phyloP scores from a whole-genome alignment of 2,888 invertebrate genomes.

The Linyphia triangularis region DNA sequence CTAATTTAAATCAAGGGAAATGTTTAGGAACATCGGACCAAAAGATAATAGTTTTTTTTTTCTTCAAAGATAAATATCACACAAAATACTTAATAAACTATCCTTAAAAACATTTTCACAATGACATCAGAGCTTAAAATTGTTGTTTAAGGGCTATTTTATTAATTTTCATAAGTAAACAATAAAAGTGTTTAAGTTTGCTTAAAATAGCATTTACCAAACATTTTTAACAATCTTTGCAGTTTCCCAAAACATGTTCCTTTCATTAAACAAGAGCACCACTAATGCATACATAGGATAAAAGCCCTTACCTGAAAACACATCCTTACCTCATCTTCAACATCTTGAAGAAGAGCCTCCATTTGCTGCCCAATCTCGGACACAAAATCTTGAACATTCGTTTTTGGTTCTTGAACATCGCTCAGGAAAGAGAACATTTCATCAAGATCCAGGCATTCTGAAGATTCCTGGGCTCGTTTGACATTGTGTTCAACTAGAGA shows the following conservation, averaged over 20 bases:
- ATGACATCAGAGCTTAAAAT: too few species aligned
- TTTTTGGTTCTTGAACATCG: constrained; percentile 83
- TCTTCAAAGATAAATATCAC: too few species aligned
- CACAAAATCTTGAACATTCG: constrained; percentile 74
- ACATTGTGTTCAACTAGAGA: constrained; percentile 87
- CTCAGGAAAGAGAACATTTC: constrained; percentile 93
- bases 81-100: too few species aligned
- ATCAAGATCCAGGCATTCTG: constrained; percentile 86
- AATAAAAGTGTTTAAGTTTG: too few species aligned
- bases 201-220: too few species aligned
- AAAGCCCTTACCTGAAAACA: not conserved
- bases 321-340: constrained; percentile 81
- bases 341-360: constrained; percentile 77
- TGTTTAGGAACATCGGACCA: too few species aligned
- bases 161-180: too few species aligned
- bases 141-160: too few species aligned
- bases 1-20: not conserved
- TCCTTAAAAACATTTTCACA: too few species aligned
- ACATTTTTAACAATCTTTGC: not conserved
- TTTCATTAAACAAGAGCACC: not conserved
- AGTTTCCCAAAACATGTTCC: not conserved
- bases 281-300: not conserved
- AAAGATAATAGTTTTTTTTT: too few species aligned
- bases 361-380: constrained; percentile 77
- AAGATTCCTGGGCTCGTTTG: constrained; percentile 81